These are phyloP conservation scores for Sander vitreus DNA, from an alignment of 2,113 vertebrate species.

Conservation along the genomic window DNA sequence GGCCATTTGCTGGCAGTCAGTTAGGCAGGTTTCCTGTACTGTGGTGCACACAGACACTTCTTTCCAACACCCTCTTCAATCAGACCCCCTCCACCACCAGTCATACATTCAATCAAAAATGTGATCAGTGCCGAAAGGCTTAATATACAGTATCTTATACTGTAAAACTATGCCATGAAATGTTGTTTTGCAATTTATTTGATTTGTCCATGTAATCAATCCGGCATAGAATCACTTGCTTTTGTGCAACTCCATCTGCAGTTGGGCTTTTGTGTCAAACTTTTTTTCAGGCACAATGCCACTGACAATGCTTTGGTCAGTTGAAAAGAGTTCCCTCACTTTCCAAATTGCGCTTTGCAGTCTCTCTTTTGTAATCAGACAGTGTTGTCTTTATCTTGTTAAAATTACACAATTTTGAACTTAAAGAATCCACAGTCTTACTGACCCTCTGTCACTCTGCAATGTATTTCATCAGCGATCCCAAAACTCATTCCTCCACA, in stretches of 20 bases:
- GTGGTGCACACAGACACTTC: background rate
- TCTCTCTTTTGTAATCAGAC: conserved; percentile 14
- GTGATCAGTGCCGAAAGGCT: background rate
- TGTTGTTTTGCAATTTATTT: conserved; percentile 24
- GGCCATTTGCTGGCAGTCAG: conserved; percentile 21
- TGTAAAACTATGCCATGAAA: background rate
- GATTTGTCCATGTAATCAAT: conserved; percentile 4
- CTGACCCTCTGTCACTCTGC: conserved; percentile 44
- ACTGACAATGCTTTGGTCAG: conserved; percentile 15
- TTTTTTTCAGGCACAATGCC: conserved; percentile 13
- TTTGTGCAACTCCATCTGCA: background rate
- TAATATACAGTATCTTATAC: background rate
- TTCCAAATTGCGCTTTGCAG: background rate
- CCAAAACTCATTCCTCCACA: conserved; percentile 15
- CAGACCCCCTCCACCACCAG: background rate
- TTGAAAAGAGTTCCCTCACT: conserved; percentile 12
- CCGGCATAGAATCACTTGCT: conserved; percentile 1
- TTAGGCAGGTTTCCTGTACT: conserved; percentile 2
- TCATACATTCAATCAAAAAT: conserved; percentile 3
- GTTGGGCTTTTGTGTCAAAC: background rate
- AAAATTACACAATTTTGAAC: conserved; percentile 24
- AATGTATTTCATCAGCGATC: conserved; percentile 27
- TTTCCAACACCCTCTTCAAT: background rate
- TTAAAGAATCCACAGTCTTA: background rate
- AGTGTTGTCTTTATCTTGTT: conserved; percentile 25